Conservation (phyloP, 2,888 invertebrate genomes). For the Trachelus stipa region DNA sequence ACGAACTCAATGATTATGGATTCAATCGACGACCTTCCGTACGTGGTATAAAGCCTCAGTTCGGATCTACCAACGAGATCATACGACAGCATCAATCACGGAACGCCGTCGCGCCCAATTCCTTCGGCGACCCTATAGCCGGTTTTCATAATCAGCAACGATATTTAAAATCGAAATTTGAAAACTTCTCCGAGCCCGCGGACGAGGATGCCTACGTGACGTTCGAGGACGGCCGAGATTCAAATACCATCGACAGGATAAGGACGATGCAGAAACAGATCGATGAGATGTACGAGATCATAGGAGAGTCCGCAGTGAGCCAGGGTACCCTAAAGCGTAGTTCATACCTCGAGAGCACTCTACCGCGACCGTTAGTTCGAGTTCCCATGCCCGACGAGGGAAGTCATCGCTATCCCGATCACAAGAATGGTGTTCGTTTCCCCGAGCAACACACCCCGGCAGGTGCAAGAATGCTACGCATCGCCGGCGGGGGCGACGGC, state of each 20-base stretch:
- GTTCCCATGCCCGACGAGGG: conserved; percentile 19
- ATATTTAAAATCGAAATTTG: background rate
- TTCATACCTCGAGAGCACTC: conserved; percentile 51
- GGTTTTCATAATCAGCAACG: conserved; percentile 30
- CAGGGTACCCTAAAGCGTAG: conserved; percentile 46
- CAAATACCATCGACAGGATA: conserved; percentile 58
- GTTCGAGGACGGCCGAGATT: conserved; percentile 40
- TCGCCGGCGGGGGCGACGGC: conserved; percentile 48
- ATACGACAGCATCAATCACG: conserved; percentile 85
- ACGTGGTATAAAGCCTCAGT: conserved; percentile 88
- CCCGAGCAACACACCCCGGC: conserved; percentile 40
- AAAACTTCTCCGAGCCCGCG: conserved; percentile 11
- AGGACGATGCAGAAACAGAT: conserved; percentile 60
- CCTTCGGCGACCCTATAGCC: conserved; percentile 41
- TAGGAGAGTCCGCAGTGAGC: conserved; percentile 54
- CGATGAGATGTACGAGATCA: conserved; percentile 62
- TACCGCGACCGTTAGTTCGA: conserved; percentile 41
- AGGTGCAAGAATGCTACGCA: conserved; percentile 47
- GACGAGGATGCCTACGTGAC: conserved; percentile 19
- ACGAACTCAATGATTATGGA: conserved; percentile 92
- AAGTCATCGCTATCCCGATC: conserved; percentile 46
- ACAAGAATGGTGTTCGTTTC: conserved; percentile 50
- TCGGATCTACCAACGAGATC: conserved; percentile 84
- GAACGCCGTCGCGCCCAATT: conserved; percentile 44
- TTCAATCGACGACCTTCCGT: conserved; percentile 91